Evolutionary conservation across 2,888 invertebrate species (phyloP).

Genomic region (Aporophyla nigra): DNA sequence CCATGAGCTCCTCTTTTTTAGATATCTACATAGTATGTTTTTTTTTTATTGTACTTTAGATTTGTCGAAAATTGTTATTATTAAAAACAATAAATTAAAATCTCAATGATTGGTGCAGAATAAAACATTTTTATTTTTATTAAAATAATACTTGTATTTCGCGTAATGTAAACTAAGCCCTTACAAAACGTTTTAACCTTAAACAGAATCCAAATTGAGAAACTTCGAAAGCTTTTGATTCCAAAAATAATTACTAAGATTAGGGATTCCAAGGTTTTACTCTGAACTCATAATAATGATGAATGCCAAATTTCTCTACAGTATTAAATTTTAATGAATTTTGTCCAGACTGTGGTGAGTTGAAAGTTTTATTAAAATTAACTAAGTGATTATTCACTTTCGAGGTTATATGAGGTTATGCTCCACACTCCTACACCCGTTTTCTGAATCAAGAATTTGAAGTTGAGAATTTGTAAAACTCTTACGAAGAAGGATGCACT

Average conservation of each 20-base stretch:
- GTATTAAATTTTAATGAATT: slow-evolving; percentile 60
- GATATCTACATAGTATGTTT: too few species aligned
- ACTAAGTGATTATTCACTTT: neutral
- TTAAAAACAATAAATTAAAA: neutral
- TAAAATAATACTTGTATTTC: neutral
- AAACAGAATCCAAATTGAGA: slow-evolving; percentile 64
- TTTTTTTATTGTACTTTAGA: too few species aligned
- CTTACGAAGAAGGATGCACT: too few species aligned
- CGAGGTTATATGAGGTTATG: neutral
- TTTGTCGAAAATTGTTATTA: neutral
- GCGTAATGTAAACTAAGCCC: slow-evolving; percentile 44
- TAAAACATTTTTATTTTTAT: neutral
- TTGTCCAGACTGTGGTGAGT: slow-evolving; percentile 21
- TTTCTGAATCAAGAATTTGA: neutral
- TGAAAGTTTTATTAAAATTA: slow-evolving; percentile 14
- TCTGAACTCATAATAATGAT: slow-evolving; percentile 59
- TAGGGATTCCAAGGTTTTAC: slow-evolving; percentile 57
- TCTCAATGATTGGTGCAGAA: too few species aligned
- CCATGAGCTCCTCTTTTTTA: too few species aligned
- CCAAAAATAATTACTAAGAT: slow-evolving; percentile 67
- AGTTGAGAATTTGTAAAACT: neutral
- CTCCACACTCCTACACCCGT: neutral
- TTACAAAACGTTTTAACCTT: slow-evolving; percentile 58
- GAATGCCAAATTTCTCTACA: slow-evolving; percentile 55
- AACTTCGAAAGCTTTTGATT: slow-evolving; percentile 67